phyloP scores from a whole-genome alignment of 2,888 invertebrate genomes.

The Hirtodrosophila histrioides region DNA sequence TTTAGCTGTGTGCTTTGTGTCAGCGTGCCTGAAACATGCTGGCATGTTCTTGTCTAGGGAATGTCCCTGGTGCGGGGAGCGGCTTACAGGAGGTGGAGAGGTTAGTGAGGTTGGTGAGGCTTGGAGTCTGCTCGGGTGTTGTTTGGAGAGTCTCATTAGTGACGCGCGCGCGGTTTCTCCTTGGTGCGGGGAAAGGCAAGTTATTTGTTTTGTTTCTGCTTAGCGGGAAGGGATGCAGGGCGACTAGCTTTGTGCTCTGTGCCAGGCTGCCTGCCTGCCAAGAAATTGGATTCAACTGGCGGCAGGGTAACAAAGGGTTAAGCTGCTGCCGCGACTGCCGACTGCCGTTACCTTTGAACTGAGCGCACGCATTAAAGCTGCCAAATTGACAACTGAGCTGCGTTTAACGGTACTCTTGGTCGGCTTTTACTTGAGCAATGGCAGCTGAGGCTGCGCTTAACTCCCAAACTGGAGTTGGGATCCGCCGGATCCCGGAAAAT shows the following conservation, averaged over 20 bases:
- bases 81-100: not conserved
- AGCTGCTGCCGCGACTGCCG: slow-evolving; percentile 9
- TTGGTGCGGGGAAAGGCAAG: slow-evolving; percentile 28
- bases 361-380: slow-evolving; percentile 29
- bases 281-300: slow-evolving; percentile 48
- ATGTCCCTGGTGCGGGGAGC: slow-evolving; percentile 9
- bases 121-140: slow-evolving; percentile 27
- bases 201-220: slow-evolving; percentile 53
- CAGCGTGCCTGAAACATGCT: slow-evolving; percentile 38
- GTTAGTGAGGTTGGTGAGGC: slow-evolving; percentile 10
- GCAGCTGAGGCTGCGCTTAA: no score
- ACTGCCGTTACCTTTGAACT: slow-evolving; percentile 17
- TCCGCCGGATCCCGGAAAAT: no score
- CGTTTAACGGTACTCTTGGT: slow-evolving; percentile 27
- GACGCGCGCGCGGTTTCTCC: slow-evolving; percentile 57
- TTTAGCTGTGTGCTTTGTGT: slow-evolving; percentile 30
- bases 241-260: slow-evolving; percentile 5
- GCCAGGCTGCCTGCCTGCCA: slow-evolving; percentile 25
- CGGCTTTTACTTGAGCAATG: not conserved
- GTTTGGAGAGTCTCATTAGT: slow-evolving; percentile 76
- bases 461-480: no score
- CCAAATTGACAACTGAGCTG: slow-evolving; percentile 19
- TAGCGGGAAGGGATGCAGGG: not conserved
- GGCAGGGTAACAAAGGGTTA: slow-evolving; percentile 32
- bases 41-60: slow-evolving; percentile 53